Conservation (phyloP, 2,797 vertebrate species). For the Intellagama lesueurii region DNA sequence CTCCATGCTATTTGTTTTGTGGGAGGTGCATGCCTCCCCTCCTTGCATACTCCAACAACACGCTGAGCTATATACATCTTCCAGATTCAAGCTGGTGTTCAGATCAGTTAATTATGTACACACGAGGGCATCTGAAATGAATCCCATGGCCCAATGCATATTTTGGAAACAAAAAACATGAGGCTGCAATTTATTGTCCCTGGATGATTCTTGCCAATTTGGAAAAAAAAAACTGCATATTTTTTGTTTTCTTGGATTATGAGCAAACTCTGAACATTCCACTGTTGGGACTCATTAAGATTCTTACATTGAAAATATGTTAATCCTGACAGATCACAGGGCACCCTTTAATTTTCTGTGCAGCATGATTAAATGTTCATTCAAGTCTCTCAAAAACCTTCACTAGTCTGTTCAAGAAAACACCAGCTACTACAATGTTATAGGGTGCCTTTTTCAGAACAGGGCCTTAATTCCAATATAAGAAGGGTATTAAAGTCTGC, state of each 20-base stretch:
- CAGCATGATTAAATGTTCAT: conserved; percentile 12
- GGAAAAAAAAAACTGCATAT: conserved; percentile 70
- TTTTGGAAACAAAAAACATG: conserved; percentile 70
- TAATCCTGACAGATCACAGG: conserved; percentile 46
- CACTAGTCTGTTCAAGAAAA: conserved; percentile 1
- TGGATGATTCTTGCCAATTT: conserved; percentile 67
- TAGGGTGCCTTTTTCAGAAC: not conserved
- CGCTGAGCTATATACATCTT: conserved; percentile 62
- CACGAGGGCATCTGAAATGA: conserved; percentile 67
- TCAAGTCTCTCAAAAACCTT: not conserved
- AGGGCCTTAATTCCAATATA: not conserved
- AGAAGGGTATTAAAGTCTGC: not conserved
- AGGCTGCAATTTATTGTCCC: conserved; percentile 71
- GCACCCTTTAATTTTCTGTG: conserved; percentile 4
- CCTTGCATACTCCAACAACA: conserved; percentile 68
- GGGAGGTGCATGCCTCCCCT: conserved; percentile 23
- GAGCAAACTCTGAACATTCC: conserved; percentile 67
- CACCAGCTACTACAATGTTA: not conserved
- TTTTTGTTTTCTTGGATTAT: conserved; percentile 73
- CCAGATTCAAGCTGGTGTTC: conserved; percentile 76
- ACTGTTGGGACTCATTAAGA: conserved; percentile 18
- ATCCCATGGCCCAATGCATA: conserved; percentile 62
- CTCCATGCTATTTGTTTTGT: conserved; percentile 58
- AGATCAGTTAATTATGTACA: conserved; percentile 59
- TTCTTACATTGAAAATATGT: conserved; percentile 44